Percentiles rank a stretch among this genome's conserved stretches.
These are phyloP conservation scores for Ia io DNA, from an alignment of 2,113 vertebrate species.

Conservation along the genomic window DNA sequence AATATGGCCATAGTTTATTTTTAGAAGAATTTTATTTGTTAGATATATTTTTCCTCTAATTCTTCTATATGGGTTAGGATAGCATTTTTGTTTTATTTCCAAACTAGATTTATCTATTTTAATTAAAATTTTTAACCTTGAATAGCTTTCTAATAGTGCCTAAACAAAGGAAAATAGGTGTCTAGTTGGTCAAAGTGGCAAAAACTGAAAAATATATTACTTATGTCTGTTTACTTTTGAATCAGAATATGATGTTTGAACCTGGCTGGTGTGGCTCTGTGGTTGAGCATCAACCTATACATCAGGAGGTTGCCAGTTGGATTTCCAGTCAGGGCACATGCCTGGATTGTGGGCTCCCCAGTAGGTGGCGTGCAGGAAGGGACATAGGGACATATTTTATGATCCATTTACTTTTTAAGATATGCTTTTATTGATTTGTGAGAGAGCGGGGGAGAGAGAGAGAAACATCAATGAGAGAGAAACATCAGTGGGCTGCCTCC, in stretches of 20 bases:
- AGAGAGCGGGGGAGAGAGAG: too few species aligned
- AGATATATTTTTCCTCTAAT: slow-evolving; percentile 16
- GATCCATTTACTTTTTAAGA: neutral
- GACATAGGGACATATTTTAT: neutral
- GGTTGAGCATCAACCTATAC: too few species aligned
- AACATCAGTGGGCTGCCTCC: too few species aligned
- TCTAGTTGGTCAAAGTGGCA: neutral
- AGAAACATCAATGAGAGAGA: too few species aligned
- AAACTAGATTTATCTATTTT: slow-evolving; percentile 21
- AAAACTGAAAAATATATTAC: neutral
- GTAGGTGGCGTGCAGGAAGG: neutral
- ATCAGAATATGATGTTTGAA: slow-evolving; percentile 7
- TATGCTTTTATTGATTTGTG: too few species aligned
- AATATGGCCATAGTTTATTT: slow-evolving; percentile 1
- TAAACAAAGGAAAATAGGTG: neutral
- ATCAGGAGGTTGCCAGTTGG: too few species aligned
- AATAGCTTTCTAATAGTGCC: neutral
- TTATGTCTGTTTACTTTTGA: slow-evolving; percentile 29
- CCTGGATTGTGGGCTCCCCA: neutral
- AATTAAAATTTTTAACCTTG: neutral
- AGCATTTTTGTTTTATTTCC: slow-evolving; percentile 33
- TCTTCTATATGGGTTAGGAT: neutral
- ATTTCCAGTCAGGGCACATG: too few species aligned
- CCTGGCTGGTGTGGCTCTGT: too few species aligned
- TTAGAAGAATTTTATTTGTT: slow-evolving; percentile 31